Percentiles rank a stretch among this genome's conserved stretches.
These are phyloP conservation scores for Drosophila cyrtoloma DNA, from an alignment of 2,888 invertebrate genomes.

Conservation along the genomic window DNA sequence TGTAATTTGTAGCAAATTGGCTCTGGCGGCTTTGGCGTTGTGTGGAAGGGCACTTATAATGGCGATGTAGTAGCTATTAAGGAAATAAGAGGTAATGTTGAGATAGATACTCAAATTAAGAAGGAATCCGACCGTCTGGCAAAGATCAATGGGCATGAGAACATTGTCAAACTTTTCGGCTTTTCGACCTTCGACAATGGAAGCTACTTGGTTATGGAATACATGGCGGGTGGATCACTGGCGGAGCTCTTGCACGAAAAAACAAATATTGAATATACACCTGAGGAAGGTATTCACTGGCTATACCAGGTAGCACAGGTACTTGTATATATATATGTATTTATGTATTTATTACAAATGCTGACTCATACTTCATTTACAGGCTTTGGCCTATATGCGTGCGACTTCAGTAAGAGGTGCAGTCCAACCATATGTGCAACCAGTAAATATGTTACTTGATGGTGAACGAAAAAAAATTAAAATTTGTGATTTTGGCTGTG, in stretches of 20 bases:
- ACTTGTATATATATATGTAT: not conserved
- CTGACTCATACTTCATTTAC: not conserved
- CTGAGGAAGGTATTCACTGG: not conserved
- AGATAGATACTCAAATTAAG: accelerated
- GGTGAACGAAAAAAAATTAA: not conserved
- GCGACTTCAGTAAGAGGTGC: not conserved
- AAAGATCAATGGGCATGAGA: not conserved
- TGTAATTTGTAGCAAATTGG: not conserved
- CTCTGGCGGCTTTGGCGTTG: not conserved
- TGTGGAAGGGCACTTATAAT: not conserved
- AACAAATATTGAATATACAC: not conserved
- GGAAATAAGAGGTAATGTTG: not conserved
- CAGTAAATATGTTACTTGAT: constrained; percentile 16
- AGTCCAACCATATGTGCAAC: constrained; percentile 20
- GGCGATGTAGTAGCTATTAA: constrained; percentile 7
- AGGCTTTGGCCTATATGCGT: constrained; percentile 8
- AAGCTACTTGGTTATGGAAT: constrained; percentile 21
- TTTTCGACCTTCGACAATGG: accelerated
- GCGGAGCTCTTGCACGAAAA: not conserved
- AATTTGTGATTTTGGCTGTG: constrained; percentile 33
- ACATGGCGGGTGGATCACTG: constrained; percentile 8
- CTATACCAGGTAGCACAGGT: constrained; percentile 23
- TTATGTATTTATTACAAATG: too few species aligned
- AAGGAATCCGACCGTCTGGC: not conserved
- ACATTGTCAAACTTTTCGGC: constrained; percentile 7